Percentiles rank a stretch among this genome's conserved stretches.
Conservation (phyloP, 2,113 vertebrate genomes). For the Symphodus melops region DNA sequence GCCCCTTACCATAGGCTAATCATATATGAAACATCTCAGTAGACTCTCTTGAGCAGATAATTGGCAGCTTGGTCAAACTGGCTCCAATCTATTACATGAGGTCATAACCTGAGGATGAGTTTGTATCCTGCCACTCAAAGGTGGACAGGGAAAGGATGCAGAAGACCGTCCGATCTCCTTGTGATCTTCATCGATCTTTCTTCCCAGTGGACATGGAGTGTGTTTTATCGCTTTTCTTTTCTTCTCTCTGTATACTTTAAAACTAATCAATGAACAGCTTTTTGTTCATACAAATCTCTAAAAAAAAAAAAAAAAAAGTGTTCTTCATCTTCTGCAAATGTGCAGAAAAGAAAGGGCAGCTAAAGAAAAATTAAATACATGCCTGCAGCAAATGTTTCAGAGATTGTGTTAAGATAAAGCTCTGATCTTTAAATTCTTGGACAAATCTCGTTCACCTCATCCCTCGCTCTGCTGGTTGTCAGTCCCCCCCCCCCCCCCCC, state of each 20-base stretch:
- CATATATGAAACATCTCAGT: not conserved
- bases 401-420: not conserved
- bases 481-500: constrained; percentile 38
- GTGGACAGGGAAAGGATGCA: not conserved
- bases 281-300: not conserved
- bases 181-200: constrained; percentile 41
- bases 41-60: constrained; percentile 16
- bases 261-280: not conserved
- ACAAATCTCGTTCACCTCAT: constrained; percentile 16
- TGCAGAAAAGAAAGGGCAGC: not conserved
- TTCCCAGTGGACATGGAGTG: not conserved
- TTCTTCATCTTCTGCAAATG: constrained; percentile 7
- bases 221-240: constrained; percentile 5
- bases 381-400: not conserved
- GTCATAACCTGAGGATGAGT: constrained; percentile 24
- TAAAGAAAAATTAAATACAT: not conserved
- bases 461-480: constrained; percentile 34
- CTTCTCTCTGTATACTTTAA: constrained; percentile 4
- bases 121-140: constrained; percentile 18
- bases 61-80: constrained; percentile 4
- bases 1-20: constrained; percentile 10
- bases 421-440: not conserved
- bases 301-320: constrained; percentile 42
- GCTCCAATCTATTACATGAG: constrained; percentile 27
- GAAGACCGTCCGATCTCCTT: constrained; percentile 17